These are phyloP conservation scores for Lycorma delicatula DNA, from an alignment of 1,140 invertebrate species.

Conservation along the genomic window DNA sequence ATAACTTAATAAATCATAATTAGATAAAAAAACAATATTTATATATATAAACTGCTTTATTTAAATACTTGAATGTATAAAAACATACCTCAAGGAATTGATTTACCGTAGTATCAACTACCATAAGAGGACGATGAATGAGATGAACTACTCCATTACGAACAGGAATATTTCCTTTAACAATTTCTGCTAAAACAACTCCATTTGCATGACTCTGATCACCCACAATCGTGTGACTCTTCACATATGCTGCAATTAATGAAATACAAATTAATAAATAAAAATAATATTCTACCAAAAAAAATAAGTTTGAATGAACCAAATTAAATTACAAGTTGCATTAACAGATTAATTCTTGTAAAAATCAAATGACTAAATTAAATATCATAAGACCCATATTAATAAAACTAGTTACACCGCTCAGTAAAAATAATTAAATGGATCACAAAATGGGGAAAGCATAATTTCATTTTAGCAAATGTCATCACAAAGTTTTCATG, in stretches of 20 bases:
- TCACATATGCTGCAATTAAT: constrained; percentile 63
- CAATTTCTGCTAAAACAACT: constrained; percentile 76
- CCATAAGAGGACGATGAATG: constrained; percentile 81
- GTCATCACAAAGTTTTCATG: too few relatives aligned
- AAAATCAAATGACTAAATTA: too few relatives aligned
- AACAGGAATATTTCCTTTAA: constrained; percentile 86
- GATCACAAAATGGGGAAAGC: too few relatives aligned
- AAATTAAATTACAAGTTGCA: background rate
- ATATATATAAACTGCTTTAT: too few relatives aligned
- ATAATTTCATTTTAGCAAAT: too few relatives aligned
- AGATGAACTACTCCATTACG: constrained; percentile 87
- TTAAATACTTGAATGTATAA: too few relatives aligned
- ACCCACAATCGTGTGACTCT: constrained; percentile 74
- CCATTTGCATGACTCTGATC: constrained; percentile 65
- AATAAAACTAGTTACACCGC: too few relatives aligned
- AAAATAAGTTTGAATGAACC: background rate
- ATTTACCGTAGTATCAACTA: constrained; percentile 73
- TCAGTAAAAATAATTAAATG: too few relatives aligned
- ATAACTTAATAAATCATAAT: too few relatives aligned
- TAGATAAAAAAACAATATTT: too few relatives aligned
- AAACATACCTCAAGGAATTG: constrained; percentile 73
- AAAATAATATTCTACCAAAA: background rate
- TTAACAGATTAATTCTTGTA: background rate
- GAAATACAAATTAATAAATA: too few relatives aligned
- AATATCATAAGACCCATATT: too few relatives aligned